Conservation (phyloP, 2,888 invertebrate species). For the Dione vanillae region DNA sequence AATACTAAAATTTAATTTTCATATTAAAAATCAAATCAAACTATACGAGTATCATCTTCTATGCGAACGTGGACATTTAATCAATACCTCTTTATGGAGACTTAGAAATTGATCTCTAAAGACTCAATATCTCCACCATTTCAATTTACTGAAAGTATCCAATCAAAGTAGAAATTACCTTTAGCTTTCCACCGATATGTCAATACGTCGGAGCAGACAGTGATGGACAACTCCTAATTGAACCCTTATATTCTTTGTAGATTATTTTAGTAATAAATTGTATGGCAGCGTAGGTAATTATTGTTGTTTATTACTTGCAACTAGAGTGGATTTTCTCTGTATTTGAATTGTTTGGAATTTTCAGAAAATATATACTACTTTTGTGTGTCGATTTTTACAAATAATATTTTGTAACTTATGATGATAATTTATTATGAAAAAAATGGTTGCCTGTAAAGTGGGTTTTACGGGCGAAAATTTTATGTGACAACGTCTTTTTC, state of each 20-base stretch:
- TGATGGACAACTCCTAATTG: slow-evolving; percentile 30
- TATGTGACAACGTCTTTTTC: too few species aligned
- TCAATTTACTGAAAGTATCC: slow-evolving; percentile 38
- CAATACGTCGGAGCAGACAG: slow-evolving; percentile 34
- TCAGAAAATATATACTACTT: too few species aligned
- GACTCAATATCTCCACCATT: slow-evolving; percentile 10
- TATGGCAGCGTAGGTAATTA: neutral
- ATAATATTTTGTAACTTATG: too few species aligned
- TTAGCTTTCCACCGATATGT: slow-evolving; percentile 35
- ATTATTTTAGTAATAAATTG: neutral
- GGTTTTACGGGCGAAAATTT: too few species aligned
- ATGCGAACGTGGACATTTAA: neutral
- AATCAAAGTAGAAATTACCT: slow-evolving; percentile 32
- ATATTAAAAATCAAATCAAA: too few species aligned
- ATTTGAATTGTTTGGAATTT: too few species aligned
- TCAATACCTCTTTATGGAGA: neutral
- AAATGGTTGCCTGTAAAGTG: too few species aligned
- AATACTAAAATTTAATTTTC: too few species aligned
- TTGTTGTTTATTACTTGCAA: neutral
- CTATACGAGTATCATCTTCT: too few species aligned
- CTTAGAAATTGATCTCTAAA: slow-evolving; percentile 8
- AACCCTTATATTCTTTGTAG: slow-evolving; percentile 1
- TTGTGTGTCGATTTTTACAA: too few species aligned
- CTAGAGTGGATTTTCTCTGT: too few species aligned
- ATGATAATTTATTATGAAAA: too few species aligned